Evolutionary conservation across 1,140 invertebrate species (phyloP), one percentile per base, ranked within the genome.

Genomic region (Latrodectus geometricus): DNA sequence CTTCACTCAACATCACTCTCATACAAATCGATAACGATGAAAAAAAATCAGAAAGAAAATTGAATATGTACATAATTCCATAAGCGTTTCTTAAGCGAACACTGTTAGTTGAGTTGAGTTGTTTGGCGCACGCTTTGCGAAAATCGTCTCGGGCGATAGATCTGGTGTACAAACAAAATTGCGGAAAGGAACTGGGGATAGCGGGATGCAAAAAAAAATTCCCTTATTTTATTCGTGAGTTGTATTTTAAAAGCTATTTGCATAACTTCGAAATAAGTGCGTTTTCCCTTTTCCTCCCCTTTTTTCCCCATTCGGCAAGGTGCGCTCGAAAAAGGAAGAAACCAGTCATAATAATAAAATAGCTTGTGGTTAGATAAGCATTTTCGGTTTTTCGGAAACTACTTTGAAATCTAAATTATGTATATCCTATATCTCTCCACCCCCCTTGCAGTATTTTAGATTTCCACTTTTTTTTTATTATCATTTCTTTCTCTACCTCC

Each of bases 381-480:
- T 69, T 69, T 23, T n/a, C 12, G 68, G 17, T 23, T 69, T 69
- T 69, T 69, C 12, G n/a, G n/a, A 69, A 69, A 69, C 68, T 69
- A 69, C 68, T 69, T 69, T 69, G n/a, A 11, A 69, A 69, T 69
- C 68, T 69, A 69, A 69, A 69, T 69, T 69, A 69, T 69, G 68
- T 69, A 69, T 69, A 69, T 69, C 68, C 68, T 69, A 69, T 69
- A 11, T 69, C 68, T 69, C 14, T 21, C 68, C 68, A 9, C 21
- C n/a, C 68, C 20, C 8, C 21, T 3, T 69, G 14, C 68, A 11
- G 68, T 69, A 69, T 69, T 69, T 69, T 69, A 23, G 21, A 69
- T 20, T 69, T 69, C 8, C 9, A 20, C n/a, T 20, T 69, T 69
- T 69, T 69, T 69, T 69, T 69, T 56, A 8, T 56, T 56, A 9